Percentiles rank a stretch among this genome's conserved stretches.
phyloP scores from a whole-genome alignment of 2,797 vertebrate species.

The Platyrinchus mystaceus region DNA sequence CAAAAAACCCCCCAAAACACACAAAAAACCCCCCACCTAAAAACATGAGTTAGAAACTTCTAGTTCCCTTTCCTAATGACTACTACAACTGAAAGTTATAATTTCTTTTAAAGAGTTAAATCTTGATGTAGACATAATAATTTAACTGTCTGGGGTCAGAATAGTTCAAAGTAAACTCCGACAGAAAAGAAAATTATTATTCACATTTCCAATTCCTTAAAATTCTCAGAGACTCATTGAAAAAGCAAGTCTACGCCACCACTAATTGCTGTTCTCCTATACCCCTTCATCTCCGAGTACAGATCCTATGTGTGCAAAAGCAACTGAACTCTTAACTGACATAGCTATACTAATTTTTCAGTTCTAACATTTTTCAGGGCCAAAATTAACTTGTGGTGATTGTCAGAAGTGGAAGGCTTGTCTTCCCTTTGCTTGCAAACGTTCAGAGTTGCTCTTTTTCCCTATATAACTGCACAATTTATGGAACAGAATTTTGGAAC shows the following conservation, averaged over 20 bases:
- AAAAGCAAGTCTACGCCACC: background rate
- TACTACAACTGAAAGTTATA: background rate
- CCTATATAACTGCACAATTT: background rate
- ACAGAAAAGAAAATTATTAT: background rate
- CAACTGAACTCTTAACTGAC: background rate
- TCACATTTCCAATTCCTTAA: background rate
- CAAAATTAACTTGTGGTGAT: background rate
- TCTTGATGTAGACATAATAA: background rate
- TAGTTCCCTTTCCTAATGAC: background rate
- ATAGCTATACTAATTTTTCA: background rate
- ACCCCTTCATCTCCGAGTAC: background rate
- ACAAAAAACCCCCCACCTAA: background rate
- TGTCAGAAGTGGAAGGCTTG: background rate
- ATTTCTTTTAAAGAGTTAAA: background rate
- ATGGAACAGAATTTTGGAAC: background rate
- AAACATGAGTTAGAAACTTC: background rate
- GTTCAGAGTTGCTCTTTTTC: background rate
- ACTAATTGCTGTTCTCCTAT: background rate
- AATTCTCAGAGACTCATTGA: background rate
- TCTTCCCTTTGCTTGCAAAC: background rate
- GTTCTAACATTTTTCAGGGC: background rate
- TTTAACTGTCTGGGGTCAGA: background rate
- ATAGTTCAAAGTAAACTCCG: background rate
- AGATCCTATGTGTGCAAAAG: background rate
- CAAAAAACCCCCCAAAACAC: rapidly evolving